Percentiles rank a stretch among this genome's conserved stretches.
These are phyloP conservation scores for Mellivora capensis DNA, from an alignment of 2,113 vertebrate genomes.

Conservation along the genomic window DNA sequence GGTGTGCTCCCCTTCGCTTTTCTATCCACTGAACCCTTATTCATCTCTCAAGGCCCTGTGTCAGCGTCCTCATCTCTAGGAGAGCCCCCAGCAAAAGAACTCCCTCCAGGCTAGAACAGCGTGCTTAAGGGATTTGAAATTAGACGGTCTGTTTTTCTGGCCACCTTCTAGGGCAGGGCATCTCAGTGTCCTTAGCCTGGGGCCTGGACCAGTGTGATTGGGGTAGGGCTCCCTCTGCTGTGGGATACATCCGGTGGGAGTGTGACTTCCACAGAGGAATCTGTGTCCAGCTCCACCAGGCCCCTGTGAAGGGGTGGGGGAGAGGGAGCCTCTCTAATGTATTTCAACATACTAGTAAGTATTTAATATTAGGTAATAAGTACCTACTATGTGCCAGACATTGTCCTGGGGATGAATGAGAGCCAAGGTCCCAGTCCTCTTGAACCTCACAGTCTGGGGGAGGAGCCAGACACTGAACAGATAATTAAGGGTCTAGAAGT, in stretches of 20 bases:
- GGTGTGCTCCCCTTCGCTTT: not conserved
- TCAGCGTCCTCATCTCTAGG: not conserved
- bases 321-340: not conserved
- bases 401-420: not conserved
- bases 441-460: not conserved
- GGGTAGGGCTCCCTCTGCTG: not conserved
- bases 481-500: not conserved
- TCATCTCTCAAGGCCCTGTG: not conserved
- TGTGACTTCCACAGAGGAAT: not conserved
- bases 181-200: not conserved
- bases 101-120: not conserved
- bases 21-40: not conserved
- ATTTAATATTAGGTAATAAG: not conserved
- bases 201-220: not conserved
- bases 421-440: not conserved
- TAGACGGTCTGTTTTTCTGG: not conserved
- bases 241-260: not conserved
- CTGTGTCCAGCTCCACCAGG: not conserved
- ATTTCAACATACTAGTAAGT: slow-evolving; percentile 14
- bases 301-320: not conserved
- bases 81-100: not conserved
- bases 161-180: not conserved
- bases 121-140: not conserved
- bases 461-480: not conserved
- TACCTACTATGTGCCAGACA: not conserved